Evolutionary conservation across 2,888 invertebrate species (phyloP), one percentile per base, ranked within the genome.

Genomic region (Palloptera scutellata): DNA sequence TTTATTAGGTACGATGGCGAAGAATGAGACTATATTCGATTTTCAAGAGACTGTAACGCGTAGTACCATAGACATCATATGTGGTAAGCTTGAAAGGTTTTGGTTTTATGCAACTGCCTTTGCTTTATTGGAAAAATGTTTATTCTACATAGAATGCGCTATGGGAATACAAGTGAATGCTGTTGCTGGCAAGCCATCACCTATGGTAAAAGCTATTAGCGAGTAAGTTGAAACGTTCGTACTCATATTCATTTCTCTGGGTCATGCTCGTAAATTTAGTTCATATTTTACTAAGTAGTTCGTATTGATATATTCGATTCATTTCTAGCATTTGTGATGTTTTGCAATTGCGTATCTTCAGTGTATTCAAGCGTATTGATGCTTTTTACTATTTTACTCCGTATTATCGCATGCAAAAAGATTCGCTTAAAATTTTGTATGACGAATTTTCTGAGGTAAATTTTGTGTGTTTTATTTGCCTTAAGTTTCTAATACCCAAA

Each of bases 31-130:
- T 54, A 68, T 75, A n/a, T 70, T 87, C 19, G 86, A 89, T 73
- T 80, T 88, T 11, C 88, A 86, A 70, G 81, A 82, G 6, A 79
- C 86, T 57, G 77, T 86, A 43, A 81, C 82, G 30, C 83, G 87
- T 62, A 86, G 84, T n/a, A 86, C 86, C 1, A 76, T 87, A 48
- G 86, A 86, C 72, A 79, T 86, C 13, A 85, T 86, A 53, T 77
- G 75, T 41, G 79, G 79, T 79, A 19, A 57, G 64, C 10, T 48
- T 48, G 9, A 13, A 12, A 30, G 30, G 30, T 8, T 13, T 54
- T 40, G 1, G 6, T n/a, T 48, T n/a, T 1, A 8, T 48, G 51
- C 2, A n/a, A 45, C 45, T 45, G 12, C 45, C 10, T 11, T 11
- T 48, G 51, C 4, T 48, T 13, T 13, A 15, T n/a, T 48, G 2